These are phyloP conservation scores for Caenorhabditis wallacei DNA, from an alignment of 2,888 invertebrate species.

Conservation along the genomic window DNA sequence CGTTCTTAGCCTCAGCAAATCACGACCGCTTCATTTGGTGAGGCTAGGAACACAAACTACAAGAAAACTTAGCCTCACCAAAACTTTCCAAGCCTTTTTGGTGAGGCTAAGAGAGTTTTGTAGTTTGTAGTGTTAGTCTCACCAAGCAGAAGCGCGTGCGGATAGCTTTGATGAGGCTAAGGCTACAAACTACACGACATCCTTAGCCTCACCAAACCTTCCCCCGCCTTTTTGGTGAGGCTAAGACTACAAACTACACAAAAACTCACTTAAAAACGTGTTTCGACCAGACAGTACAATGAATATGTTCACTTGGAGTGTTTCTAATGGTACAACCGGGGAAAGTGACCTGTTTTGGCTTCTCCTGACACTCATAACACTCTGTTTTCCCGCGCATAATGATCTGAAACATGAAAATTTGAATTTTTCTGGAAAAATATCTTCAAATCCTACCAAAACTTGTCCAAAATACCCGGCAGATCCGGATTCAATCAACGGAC, in stretches of 20 bases:
- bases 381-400: slow-evolving; percentile 90
- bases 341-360: slow-evolving; percentile 90
- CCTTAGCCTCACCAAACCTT: no score
- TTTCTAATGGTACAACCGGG: slow-evolving; percentile 99
- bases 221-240: neutral
- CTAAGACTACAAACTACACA: neutral
- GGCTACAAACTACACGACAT: neutral
- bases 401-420: slow-evolving; percentile 38
- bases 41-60: neutral
- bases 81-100: no score
- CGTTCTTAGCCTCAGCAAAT: no score
- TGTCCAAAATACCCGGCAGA: slow-evolving; percentile 98
- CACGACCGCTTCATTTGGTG: no score
- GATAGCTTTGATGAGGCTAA: no score
- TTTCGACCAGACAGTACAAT: slow-evolving; percentile 99
- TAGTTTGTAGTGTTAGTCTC: no score
- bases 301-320: slow-evolving; percentile 98
- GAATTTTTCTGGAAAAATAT: neutral
- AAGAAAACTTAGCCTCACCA: neutral
- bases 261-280: slow-evolving; percentile 93
- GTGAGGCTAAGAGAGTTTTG: no score
- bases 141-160: no score
- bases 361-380: slow-evolving; percentile 97
- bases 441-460: slow-evolving; percentile 73
- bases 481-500: slow-evolving; percentile 96